A percentile compares a stretch with the other conserved stretches of the same genome.
Evolutionary conservation across 2,888 invertebrate species (phyloP).

Genomic region (Mylabris sibirica): DNA sequence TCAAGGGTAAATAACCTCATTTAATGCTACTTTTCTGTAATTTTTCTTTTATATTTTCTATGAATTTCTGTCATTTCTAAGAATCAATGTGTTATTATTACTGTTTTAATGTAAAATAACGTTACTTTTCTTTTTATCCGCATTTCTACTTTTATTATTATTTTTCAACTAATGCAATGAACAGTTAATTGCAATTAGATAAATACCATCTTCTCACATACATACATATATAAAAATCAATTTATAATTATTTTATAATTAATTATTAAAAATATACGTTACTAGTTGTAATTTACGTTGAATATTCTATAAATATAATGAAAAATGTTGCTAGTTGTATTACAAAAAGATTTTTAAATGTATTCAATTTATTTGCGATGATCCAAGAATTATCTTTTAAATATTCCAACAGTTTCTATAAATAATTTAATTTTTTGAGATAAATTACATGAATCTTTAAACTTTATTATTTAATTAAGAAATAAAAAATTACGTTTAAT

Average conservation of each 20-base stretch:
- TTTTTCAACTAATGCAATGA: background rate
- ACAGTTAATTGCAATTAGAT: background rate
- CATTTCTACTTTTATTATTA: background rate
- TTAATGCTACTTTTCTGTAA: background rate
- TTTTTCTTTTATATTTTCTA: background rate
- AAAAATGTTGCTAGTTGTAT: background rate
- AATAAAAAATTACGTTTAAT: background rate
- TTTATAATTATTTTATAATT: background rate
- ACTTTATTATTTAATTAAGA: background rate
- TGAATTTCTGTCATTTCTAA: background rate
- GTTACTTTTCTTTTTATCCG: background rate
- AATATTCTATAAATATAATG: background rate
- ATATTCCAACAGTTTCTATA: background rate
- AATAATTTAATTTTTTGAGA: background rate
- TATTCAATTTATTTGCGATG: background rate
- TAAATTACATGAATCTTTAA: no score
- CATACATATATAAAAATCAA: background rate
- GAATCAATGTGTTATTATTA: background rate
- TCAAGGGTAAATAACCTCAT: slow-evolving; percentile 8
- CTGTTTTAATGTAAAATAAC: background rate
- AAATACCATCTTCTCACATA: background rate
- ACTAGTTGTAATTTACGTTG: background rate
- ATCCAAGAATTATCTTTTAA: background rate
- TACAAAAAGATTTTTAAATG: background rate
- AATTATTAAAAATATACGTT: background rate